Base-by-base conservation (phyloP, 1,140 invertebrate genomes). In the Drosophila nigrodunni region DNA sequence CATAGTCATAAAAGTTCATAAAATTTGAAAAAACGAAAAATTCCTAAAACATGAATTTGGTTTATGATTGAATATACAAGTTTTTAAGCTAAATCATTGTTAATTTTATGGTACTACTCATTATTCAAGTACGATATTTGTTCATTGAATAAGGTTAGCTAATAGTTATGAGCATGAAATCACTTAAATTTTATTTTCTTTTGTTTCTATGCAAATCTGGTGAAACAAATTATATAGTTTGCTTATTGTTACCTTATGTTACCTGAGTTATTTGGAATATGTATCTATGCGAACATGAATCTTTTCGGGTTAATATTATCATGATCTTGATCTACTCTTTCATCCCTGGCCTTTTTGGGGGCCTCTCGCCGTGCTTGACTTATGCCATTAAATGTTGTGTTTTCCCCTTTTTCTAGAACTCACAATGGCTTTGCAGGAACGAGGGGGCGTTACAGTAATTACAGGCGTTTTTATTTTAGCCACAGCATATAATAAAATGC, bases 281-380 rank as follows among this genome's bases (percentile, higher is more conserved):
- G 11, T 43, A 18, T 35, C 18, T 21, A 21, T 49, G 18, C 25
- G 47, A 49, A 49, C 44, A 7, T 9, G 3, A 46, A n/a, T 46
- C 25, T 60, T 7, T 61, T 61, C 34, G 37, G 13, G 30, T 61
- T 21, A 18, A 37, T 64, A 11, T 64, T 50, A 50, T 52, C 60
- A 30, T 64, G 60, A 64, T 64, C 60, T 86, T 88, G 82, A 86
- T 77, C 68, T 71, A 82, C 61, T 74, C 59, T 69, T 77, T 69
- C 50, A 82, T 73, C 78, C 82, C 75, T 87, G 82, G 82, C 82
- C 82, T 78, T 82, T 76, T 30, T 13, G 25, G 21, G 18, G 21
- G 21, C 47, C 15, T 18, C 47, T 49, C 47, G 47, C 18, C 11
- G 47, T 25, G 47, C 47, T 49, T 30, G 13, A 54, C 75, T 67